Conservation (phyloP, 2,888 invertebrate species). For the Villa cingulata region DNA sequence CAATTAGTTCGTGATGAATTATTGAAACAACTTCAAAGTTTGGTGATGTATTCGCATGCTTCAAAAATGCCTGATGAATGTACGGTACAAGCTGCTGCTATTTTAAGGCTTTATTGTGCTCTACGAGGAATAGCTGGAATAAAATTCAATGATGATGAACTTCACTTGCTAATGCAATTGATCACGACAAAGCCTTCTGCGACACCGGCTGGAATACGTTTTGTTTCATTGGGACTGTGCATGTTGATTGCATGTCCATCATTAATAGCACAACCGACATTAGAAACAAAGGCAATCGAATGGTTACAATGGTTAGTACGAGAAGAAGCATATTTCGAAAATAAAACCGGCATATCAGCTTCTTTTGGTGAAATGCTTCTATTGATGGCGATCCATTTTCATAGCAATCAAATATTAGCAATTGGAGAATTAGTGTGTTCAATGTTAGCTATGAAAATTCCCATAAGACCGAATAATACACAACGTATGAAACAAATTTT, state of each 20-base stretch:
- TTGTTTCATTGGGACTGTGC: conserved; percentile 83
- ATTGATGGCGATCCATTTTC: conserved; percentile 92
- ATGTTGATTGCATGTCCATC: conserved; percentile 92
- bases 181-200: conserved; percentile 80
- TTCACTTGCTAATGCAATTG: conserved; percentile 64
- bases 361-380: conserved; percentile 93
- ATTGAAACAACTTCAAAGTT: conserved; percentile 50
- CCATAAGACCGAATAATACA: conserved; percentile 69
- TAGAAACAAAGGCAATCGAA: conserved; percentile 76
- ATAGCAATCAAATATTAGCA: conserved; percentile 83
- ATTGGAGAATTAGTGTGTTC: conserved; percentile 89
- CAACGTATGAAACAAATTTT: conserved; percentile 85
- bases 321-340: conserved; percentile 80
- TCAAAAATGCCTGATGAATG: conserved; percentile 47
- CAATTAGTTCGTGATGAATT: conserved; percentile 57
- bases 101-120: conserved; percentile 82
- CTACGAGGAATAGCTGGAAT: conserved; percentile 84
- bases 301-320: conserved; percentile 90
- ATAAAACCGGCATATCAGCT: conserved; percentile 68
- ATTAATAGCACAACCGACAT: conserved; percentile 56
- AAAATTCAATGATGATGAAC: conserved; percentile 88
- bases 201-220: conserved; percentile 82
- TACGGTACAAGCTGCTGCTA: conserved; percentile 77
- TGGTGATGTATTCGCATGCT: conserved; percentile 48
- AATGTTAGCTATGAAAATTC: conserved; percentile 89